Conservation (phyloP, 1,140 invertebrate genomes). For the Centruroides vittatus region DNA sequence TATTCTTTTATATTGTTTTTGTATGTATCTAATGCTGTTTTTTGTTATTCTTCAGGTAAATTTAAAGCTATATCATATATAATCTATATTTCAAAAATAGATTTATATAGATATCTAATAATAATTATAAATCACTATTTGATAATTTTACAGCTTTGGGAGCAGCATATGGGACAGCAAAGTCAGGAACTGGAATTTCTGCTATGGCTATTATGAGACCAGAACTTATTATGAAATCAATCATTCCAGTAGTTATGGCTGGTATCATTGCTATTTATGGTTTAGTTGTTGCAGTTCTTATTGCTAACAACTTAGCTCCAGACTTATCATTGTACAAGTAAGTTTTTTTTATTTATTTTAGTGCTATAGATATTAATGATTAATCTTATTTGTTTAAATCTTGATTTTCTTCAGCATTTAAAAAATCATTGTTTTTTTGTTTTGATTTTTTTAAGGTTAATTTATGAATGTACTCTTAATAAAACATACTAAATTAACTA, state of each 20-base stretch:
- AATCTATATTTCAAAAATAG: no score
- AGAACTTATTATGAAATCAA: slow-evolving; percentile 99
- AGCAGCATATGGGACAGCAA: slow-evolving; percentile 98
- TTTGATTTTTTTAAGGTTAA: no score
- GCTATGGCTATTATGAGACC: slow-evolving; percentile 99
- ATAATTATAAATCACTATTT: no score
- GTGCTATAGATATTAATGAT: no score
- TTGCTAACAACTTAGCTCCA: slow-evolving; percentile 59
- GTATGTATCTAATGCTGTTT: no score
- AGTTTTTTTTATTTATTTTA: slow-evolving; percentile 29
- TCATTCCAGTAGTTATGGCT: slow-evolving; percentile 99
- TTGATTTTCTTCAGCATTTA: not conserved
- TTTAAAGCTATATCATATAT: no score
- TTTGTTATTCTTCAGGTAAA: no score
- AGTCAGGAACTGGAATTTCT: slow-evolving; percentile 97
- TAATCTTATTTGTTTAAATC: no score
- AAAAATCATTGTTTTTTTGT: not conserved
- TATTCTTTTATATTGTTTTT: no score
- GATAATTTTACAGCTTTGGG: slow-evolving; percentile 58
- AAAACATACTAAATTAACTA: no score
- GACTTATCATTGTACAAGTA: slow-evolving; percentile 76
- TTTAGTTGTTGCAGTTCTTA: slow-evolving; percentile 94
- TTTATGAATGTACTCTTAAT: no score
- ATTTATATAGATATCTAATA: no score
- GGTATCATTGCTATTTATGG: slow-evolving; percentile 99